Evolutionary conservation across 2,797 vertebrate species (phyloP).

Genomic region (Decapterus maruadsi): DNA sequence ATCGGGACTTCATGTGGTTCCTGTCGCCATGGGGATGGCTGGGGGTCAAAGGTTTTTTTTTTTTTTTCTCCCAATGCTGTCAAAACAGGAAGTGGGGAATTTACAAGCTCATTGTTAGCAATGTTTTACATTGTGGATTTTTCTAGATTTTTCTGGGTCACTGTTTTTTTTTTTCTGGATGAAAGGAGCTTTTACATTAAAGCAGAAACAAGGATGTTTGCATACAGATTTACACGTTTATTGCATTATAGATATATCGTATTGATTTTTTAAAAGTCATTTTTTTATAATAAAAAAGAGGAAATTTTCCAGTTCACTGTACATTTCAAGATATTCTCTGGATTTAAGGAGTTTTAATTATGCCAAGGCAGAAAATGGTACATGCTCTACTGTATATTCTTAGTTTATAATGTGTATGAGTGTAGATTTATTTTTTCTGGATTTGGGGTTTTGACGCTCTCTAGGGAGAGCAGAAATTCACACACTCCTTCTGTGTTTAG

Average conservation of each 20-base stretch:
- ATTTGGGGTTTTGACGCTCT: not conserved
- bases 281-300: not conserved
- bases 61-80: conserved; percentile 59
- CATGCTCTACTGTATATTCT: not conserved
- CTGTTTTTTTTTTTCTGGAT: not conserved
- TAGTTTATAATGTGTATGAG: not conserved
- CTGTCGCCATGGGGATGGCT: conserved; percentile 66
- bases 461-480: not conserved
- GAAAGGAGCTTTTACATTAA: not conserved
- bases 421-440: conserved; percentile 6
- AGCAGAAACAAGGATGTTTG: not conserved
- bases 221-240: not conserved
- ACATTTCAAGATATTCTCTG: not conserved
- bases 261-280: not conserved
- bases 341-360: not conserved
- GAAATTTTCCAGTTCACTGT: not conserved
- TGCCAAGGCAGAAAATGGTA: not conserved
- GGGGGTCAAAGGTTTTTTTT: conserved; percentile 59
- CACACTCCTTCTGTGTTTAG: not conserved
- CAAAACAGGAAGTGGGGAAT: conserved; percentile 70
- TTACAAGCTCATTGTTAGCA: conserved; percentile 53
- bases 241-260: not conserved
- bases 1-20: conserved; percentile 68
- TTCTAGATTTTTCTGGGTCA: conserved; percentile 9
- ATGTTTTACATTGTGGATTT: conserved; percentile 26